Conservation (phyloP, 2,888 invertebrate species). For the Nymphalis polychloros region DNA sequence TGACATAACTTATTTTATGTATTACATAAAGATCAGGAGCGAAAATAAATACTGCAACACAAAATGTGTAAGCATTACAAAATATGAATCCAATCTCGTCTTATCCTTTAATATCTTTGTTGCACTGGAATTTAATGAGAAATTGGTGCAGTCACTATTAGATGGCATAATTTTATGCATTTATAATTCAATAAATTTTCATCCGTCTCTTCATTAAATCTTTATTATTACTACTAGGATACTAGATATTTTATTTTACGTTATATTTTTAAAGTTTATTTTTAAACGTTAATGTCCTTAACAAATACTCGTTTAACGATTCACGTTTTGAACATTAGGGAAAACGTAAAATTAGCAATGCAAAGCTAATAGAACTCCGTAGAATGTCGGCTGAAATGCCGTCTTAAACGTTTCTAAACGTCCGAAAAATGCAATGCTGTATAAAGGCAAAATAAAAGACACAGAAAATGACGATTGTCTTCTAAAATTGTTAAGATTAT, state of each 20-base stretch:
- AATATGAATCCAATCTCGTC: too few relatives aligned
- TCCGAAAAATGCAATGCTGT: neutral
- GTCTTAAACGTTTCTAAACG: slow-evolving; percentile 23
- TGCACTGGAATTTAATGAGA: too few relatives aligned
- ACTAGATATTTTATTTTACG: neutral
- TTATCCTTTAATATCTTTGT: too few relatives aligned
- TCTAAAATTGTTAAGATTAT: neutral
- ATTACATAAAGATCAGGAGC: too few relatives aligned
- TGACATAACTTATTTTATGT: too few relatives aligned
- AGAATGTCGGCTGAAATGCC: slow-evolving; percentile 19
- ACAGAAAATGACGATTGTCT: neutral
- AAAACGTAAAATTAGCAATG: slow-evolving; percentile 26
- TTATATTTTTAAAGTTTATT: neutral
- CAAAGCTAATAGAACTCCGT: slow-evolving; percentile 27
- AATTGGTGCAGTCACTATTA: too few relatives aligned
- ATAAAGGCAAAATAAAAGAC: neutral
- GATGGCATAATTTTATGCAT: neutral
- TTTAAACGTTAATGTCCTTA: slow-evolving; percentile 1
- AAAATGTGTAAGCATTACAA: too few relatives aligned
- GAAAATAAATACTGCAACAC: too few relatives aligned
- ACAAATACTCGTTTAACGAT: slow-evolving; percentile 13
- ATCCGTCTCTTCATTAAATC: neutral
- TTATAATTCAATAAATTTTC: neutral
- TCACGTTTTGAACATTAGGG: slow-evolving; percentile 14
- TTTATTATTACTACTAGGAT: too few relatives aligned